Evolutionary conservation across 2,888 invertebrate species (phyloP), one percentile per base, ranked within the genome.

Genomic region (Gisinianus flammeolus): DNA sequence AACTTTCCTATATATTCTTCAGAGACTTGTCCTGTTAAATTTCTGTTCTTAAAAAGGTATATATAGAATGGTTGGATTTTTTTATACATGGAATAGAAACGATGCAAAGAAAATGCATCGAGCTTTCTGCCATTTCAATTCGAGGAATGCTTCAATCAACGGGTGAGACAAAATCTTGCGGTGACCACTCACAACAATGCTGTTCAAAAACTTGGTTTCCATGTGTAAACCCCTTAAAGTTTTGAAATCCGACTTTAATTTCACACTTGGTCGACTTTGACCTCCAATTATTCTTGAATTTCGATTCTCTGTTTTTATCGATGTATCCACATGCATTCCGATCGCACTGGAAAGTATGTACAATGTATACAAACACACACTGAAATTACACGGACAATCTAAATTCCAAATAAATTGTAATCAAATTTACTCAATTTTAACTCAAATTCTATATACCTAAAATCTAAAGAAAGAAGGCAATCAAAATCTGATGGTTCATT

Each of bases 401-500:
- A 19, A 68, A 28, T 28, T 68, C 8, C 33, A 16, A 28, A 26
- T 6, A 22, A 22, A 22, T 35, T 70, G 10, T 22, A 6, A 30
- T 22, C 24, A 24, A n/a, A 22, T 73, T 24, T n/a, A 24, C 26
- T 19, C 22, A 19, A 12, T 69, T 19, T 30, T n/a, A 22, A 35
- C 12, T 35, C 24, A 16, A n/a, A n/a, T n/a, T n/a, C n/a, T n/a
- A 54, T 26, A 8, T 33, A 77, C 76, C 70, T 87, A 83, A 90
- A 90, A 85, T 92, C 91, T 73, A 92, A 86, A 86, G 91, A 92
- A 1, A 94, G 89, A 86, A 94, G 94, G 84, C 94, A 94, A 85
- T 94, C 94, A 0, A 93, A 93, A 84, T 94, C 94, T 0, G 94
- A 93, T 31, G 94, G 88, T 86, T 95, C 94, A 85, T 94, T 93